Percentiles rank a stretch among this genome's conserved stretches.
These are phyloP conservation scores for Pyralis farinalis DNA, from an alignment of 2,888 invertebrate species.

Conservation along the genomic window DNA sequence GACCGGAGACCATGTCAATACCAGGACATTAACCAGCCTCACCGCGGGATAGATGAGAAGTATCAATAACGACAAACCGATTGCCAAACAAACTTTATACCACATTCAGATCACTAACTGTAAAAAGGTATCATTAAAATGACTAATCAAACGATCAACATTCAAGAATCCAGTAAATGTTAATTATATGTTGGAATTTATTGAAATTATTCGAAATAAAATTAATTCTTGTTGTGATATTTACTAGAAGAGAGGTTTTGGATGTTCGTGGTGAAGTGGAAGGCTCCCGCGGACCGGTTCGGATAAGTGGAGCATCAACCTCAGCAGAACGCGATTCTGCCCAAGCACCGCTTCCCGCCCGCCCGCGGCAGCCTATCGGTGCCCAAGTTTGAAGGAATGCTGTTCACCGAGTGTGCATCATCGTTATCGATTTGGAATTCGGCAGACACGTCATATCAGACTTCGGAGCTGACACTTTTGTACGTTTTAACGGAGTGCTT, in stretches of 20 bases:
- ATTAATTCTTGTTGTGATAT: conserved; percentile 56
- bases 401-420: not conserved
- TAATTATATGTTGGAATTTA: conserved; percentile 68
- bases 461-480: too few species aligned
- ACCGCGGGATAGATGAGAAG: conserved; percentile 44
- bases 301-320: conserved; percentile 52
- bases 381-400: too few species aligned
- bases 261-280: conserved; percentile 44
- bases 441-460: not conserved
- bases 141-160: conserved; percentile 70
- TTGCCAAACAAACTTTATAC: conserved; percentile 62
- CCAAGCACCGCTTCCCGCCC: conserved; percentile 2
- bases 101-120: conserved; percentile 66
- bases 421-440: not conserved
- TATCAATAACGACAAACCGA: conserved; percentile 53
- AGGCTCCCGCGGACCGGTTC: conserved; percentile 58
- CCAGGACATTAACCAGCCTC: conserved; percentile 46
- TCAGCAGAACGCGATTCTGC: conserved; percentile 17
- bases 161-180: conserved; percentile 68
- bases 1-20: conserved; percentile 30
- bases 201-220: conserved; percentile 64
- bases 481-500: too few species aligned
- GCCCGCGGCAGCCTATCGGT: not conserved
- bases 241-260: conserved; percentile 46
- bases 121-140: conserved; percentile 68